Conservation (phyloP, 2,113 vertebrate genomes). For the Orientallactaga bullata region DNA sequence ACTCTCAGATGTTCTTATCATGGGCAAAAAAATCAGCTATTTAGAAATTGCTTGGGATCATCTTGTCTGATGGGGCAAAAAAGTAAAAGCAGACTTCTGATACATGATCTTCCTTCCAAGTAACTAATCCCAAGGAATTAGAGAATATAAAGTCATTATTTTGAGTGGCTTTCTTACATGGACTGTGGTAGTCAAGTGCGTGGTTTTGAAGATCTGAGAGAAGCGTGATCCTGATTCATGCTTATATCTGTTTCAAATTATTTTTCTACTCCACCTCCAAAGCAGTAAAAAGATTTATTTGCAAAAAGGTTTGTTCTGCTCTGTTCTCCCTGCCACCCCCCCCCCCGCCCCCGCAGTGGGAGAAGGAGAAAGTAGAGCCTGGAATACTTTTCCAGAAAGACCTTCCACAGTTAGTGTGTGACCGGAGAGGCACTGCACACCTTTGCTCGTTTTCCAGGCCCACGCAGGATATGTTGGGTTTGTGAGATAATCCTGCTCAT, state of each 20-base stretch:
- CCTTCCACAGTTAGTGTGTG: neutral
- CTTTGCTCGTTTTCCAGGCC: slow-evolving; percentile 1
- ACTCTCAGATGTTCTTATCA: neutral
- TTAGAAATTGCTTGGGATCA: slow-evolving; percentile 33
- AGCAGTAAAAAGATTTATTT: neutral
- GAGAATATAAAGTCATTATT: slow-evolving; percentile 65
- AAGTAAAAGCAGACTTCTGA: slow-evolving; percentile 60
- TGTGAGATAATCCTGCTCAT: neutral
- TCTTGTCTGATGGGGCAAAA: slow-evolving; percentile 33
- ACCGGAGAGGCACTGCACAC: neutral
- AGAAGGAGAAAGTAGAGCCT: neutral
- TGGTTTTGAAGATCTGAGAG: slow-evolving; percentile 48
- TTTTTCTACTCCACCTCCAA: slow-evolving; percentile 17
- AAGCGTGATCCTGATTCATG: neutral
- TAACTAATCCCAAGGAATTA: slow-evolving; percentile 55
- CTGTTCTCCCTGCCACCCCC: neutral
- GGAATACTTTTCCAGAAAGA: neutral
- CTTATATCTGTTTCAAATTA: slow-evolving; percentile 63
- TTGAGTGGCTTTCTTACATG: slow-evolving; percentile 37
- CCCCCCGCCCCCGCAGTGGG: neutral
- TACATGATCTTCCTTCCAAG: slow-evolving; percentile 42
- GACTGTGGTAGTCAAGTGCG: neutral
- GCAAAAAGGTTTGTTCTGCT: slow-evolving; percentile 36
- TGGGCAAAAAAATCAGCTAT: slow-evolving; percentile 45
- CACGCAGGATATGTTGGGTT: neutral